A percentile compares a stretch with the other conserved stretches of the same genome.
phyloP scores from a whole-genome alignment of 2,888 invertebrate genomes.

The Rhamnusium bicolor region DNA sequence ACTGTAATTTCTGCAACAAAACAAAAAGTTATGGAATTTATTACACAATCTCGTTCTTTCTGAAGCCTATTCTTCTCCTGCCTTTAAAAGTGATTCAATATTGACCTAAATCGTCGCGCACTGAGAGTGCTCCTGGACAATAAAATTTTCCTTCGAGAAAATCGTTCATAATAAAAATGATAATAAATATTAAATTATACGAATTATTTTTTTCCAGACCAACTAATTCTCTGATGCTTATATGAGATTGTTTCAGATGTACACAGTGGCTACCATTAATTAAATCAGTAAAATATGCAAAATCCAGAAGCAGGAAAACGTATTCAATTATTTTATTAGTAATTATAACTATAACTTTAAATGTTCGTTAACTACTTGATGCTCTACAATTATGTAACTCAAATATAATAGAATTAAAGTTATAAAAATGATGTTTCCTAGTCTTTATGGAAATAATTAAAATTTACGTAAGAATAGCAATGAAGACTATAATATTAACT shows the following conservation, averaged over 20 bases:
- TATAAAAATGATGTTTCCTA: conserved; percentile 31
- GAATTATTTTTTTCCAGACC: too few species aligned
- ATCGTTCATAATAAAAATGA: too few species aligned
- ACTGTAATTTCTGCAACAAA: too few species aligned
- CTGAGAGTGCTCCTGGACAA: too few species aligned
- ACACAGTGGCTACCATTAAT: background rate
- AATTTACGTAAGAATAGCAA: conserved; percentile 35
- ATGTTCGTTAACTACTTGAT: conserved; percentile 27
- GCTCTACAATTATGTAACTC: conserved; percentile 21
- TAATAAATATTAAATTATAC: too few species aligned
- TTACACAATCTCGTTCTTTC: too few species aligned
- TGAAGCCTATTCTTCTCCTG: too few species aligned
- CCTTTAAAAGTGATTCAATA: too few species aligned
- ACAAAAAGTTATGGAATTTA: too few species aligned
- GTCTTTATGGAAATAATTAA: conserved; percentile 36
- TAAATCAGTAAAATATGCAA: background rate
- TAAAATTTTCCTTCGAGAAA: too few species aligned
- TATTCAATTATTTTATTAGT: background rate
- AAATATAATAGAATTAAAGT: conserved; percentile 19
- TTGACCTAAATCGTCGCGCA: too few species aligned
- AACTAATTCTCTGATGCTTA: too few species aligned
- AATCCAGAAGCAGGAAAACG: conserved; percentile 5
- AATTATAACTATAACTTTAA: conserved; percentile 20
- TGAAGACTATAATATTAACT: conserved; percentile 42
- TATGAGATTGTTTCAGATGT: background rate